phyloP scores from a whole-genome alignment of 2,888 invertebrate genomes.

The Apoderus coryli region DNA sequence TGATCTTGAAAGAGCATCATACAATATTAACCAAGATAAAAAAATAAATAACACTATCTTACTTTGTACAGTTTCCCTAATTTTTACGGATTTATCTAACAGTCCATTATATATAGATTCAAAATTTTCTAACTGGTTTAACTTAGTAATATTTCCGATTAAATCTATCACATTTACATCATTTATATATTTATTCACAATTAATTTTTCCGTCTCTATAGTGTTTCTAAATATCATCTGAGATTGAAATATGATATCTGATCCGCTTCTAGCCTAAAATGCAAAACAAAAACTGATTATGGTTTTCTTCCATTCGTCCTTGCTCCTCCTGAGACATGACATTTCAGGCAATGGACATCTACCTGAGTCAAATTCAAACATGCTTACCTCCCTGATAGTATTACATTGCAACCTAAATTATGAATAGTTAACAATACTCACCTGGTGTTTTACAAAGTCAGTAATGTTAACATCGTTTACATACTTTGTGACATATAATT shows the following conservation, averaged over 20 bases:
- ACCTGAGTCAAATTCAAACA: no score
- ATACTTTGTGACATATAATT: constrained; percentile 23
- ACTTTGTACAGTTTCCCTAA: constrained; percentile 27
- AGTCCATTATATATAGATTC: constrained; percentile 27
- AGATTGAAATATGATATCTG: constrained; percentile 21
- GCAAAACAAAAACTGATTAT: constrained; percentile 1
- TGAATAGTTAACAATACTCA: constrained; percentile 17
- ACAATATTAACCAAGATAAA: constrained; percentile 6
- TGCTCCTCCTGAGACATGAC: constrained; percentile 2
- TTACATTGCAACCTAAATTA: no score
- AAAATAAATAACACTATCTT: constrained; percentile 14
- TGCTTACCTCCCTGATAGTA: no score
- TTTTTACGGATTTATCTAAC: constrained; percentile 20
- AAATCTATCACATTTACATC: constrained; percentile 26
- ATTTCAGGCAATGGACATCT: neutral
- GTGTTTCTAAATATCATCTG: constrained; percentile 24
- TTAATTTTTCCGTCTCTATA: constrained; percentile 24
- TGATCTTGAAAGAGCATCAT: constrained; percentile 25
- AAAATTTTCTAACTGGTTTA: constrained; percentile 22
- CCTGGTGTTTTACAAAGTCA: constrained; percentile 26
- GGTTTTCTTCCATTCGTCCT: no score
- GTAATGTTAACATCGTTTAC: constrained; percentile 25
- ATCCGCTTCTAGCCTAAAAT: constrained; percentile 23
- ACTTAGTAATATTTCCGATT: constrained; percentile 23
- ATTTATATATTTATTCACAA: constrained; percentile 24